phyloP scores from a whole-genome alignment of 2,888 invertebrate species.

The Hyalella azteca region DNA sequence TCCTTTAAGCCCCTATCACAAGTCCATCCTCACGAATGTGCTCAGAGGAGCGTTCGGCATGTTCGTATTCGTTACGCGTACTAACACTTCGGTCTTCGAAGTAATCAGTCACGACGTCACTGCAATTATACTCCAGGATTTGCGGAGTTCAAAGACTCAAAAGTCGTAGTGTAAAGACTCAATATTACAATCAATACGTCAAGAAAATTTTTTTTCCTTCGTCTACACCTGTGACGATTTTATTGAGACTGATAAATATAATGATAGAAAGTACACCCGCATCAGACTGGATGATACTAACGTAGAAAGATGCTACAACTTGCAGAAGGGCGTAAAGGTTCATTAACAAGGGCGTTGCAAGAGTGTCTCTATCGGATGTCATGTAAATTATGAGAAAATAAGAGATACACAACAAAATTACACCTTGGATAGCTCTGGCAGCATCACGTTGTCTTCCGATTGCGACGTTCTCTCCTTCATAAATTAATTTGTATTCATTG shows the following conservation, averaged over 20 bases:
- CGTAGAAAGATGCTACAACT: constrained; percentile 76
- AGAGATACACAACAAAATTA: constrained; percentile 36
- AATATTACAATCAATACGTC: no score
- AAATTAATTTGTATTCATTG: constrained; percentile 42
- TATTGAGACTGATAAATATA: constrained; percentile 72
- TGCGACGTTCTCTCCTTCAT: not conserved
- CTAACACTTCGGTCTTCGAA: no score
- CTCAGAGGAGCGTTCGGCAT: no score
- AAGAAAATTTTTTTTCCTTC: constrained; percentile 77
- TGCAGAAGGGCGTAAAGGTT: constrained; percentile 88
- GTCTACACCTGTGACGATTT: constrained; percentile 73
- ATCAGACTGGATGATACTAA: constrained; percentile 80
- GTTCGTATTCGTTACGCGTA: no score
- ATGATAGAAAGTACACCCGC: constrained; percentile 78
- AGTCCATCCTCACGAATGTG: no score
- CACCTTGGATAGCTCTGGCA: constrained; percentile 45
- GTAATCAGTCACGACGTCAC: no score
- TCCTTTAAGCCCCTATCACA: no score
- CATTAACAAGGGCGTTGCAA: constrained; percentile 76
- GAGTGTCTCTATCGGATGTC: constrained; percentile 48
- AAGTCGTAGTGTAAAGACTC: no score
- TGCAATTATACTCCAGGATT: constrained; percentile 2
- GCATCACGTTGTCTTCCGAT: not conserved
- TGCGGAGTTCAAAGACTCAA: not conserved
- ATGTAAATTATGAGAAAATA: constrained; percentile 44